These are phyloP conservation scores for Oryctes rhinoceros DNA, from an alignment of 1,140 invertebrate genomes.

Conservation along the genomic window DNA sequence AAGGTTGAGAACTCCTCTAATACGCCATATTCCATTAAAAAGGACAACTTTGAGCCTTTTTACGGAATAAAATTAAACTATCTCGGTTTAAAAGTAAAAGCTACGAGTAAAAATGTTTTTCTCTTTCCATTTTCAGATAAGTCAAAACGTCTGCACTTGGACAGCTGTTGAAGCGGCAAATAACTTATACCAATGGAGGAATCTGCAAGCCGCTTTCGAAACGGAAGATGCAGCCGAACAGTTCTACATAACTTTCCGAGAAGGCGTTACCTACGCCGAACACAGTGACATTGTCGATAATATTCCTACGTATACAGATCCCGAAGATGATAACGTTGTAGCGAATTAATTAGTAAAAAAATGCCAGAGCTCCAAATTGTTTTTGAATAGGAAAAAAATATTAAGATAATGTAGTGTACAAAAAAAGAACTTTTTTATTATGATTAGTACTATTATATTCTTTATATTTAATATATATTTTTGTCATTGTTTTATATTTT, in stretches of 20 bases:
- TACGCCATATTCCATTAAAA: no score
- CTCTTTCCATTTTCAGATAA: conserved; percentile 45
- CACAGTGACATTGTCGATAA: conserved; percentile 45
- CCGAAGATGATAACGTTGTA: neutral
- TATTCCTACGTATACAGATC: conserved; percentile 28
- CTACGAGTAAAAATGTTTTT: no score
- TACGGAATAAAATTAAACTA: no score
- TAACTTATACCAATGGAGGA: conserved; percentile 46
- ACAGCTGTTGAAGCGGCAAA: conserved; percentile 54
- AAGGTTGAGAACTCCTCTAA: no score
- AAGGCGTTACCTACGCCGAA: conserved; percentile 56
- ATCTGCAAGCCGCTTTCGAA: conserved; percentile 54
- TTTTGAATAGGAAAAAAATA: neutral
- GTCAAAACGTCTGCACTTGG: conserved; percentile 55
- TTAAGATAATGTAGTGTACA: neutral
- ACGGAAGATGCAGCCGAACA: conserved; percentile 50
- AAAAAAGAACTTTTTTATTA: neutral
- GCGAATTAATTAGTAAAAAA: neutral
- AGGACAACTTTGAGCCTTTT: no score
- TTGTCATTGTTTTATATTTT: neutral
- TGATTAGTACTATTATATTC: neutral
- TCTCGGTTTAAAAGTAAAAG: no score
- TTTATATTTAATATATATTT: neutral
- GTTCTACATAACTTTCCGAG: conserved; percentile 55
- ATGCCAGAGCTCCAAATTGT: neutral